Percentiles rank a stretch among this genome's conserved stretches.
phyloP scores from a whole-genome alignment of 2,888 invertebrate genomes.

The Apocheima hispidaria region DNA sequence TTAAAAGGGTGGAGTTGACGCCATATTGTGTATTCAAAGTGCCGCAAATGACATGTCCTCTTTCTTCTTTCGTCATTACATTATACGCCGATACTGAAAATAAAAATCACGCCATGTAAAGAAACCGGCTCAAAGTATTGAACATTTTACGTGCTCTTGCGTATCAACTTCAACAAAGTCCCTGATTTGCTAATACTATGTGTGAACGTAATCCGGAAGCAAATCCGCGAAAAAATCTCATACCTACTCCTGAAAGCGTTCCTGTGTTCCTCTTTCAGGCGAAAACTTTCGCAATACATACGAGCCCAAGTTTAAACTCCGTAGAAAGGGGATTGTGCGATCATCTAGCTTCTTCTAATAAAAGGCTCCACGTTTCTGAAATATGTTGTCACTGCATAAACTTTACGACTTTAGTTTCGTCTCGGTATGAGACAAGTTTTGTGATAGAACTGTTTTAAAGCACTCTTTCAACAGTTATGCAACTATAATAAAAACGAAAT shows the following conservation, averaged over 20 bases:
- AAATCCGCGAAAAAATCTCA: constrained; percentile 66
- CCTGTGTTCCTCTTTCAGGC: constrained; percentile 82
- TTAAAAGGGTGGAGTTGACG: too few species aligned
- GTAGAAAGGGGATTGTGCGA: constrained; percentile 69
- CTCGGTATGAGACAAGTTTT: constrained; percentile 69
- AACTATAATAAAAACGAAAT: constrained; percentile 45
- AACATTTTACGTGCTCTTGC: constrained; percentile 33
- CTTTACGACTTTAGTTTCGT: constrained; percentile 80
- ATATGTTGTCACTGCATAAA: constrained; percentile 85
- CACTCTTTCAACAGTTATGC: constrained; percentile 46
- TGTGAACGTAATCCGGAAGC: constrained; percentile 74
- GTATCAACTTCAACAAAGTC: constrained; percentile 55
- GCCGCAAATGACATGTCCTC: too few species aligned
- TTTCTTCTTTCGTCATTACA: too few species aligned
- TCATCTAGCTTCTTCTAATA: constrained; percentile 80
- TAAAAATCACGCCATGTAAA: neutral
- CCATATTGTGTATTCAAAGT: too few species aligned
- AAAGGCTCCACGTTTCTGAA: constrained; percentile 76
- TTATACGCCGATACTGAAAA: too few species aligned
- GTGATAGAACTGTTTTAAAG: constrained; percentile 61
- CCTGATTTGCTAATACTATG: constrained; percentile 69
- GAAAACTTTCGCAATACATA: constrained; percentile 83
- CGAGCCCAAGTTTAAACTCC: constrained; percentile 74
- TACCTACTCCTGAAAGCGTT: constrained; percentile 82
- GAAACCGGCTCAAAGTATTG: constrained; percentile 22